Conservation (phyloP, 1,140 invertebrate genomes). For the Drosophila watanabei region DNA sequence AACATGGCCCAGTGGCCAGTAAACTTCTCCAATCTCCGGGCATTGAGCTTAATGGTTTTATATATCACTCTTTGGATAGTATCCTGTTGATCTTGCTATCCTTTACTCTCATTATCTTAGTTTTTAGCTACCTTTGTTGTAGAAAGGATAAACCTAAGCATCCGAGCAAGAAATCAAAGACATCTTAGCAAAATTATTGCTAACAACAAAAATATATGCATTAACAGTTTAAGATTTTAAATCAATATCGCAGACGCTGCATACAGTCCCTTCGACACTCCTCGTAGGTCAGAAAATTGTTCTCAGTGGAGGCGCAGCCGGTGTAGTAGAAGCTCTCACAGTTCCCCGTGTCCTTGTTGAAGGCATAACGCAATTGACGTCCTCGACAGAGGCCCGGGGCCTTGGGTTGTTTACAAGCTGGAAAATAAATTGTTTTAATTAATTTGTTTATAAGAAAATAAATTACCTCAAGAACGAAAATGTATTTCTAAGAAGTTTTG, state of each 20-base stretch:
- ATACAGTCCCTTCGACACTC: slow-evolving; percentile 82
- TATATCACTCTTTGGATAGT: slow-evolving; percentile 78
- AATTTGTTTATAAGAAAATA: background rate
- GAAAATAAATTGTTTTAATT: background rate
- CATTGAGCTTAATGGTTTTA: slow-evolving; percentile 80
- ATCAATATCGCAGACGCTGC: slow-evolving; percentile 64
- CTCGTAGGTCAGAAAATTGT: slow-evolving; percentile 80
- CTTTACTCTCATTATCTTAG: slow-evolving; percentile 5
- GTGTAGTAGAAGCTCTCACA: slow-evolving; percentile 81
- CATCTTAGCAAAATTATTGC: slow-evolving; percentile 17
- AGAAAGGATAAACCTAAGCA: background rate
- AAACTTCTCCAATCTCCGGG: slow-evolving; percentile 86
- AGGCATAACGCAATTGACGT: slow-evolving; percentile 71
- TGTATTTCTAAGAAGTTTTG: background rate
- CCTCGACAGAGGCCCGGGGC: slow-evolving; percentile 72
- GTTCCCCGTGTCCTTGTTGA: slow-evolving; percentile 68
- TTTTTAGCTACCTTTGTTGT: slow-evolving; percentile 2
- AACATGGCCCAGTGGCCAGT: slow-evolving; percentile 85
- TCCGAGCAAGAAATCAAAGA: slow-evolving; percentile 20
- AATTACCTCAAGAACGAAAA: background rate
- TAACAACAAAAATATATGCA: slow-evolving; percentile 24
- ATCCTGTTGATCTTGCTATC: slow-evolving; percentile 30
- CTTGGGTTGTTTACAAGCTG: slow-evolving; percentile 74
- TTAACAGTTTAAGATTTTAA: slow-evolving; percentile 3
- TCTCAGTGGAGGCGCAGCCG: slow-evolving; percentile 70